Percentiles rank a stretch among this genome's conserved stretches.
phyloP scores from a whole-genome alignment of 1,140 invertebrate species.

The Steinernema khuongi region DNA sequence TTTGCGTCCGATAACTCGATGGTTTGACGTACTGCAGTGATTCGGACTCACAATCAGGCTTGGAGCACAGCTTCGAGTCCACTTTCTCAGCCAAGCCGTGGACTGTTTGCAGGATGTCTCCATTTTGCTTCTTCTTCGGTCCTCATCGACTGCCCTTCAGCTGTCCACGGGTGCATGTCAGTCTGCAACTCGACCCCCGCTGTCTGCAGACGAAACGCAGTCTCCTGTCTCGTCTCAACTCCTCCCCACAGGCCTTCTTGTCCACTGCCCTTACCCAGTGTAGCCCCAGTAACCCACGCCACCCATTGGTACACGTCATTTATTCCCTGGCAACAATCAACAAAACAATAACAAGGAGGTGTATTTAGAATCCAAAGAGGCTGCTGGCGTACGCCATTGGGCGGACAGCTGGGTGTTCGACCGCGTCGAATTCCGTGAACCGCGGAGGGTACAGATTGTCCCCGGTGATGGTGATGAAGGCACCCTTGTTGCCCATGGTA shows the following conservation, averaged over 20 bases:
- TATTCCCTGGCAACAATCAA: background rate
- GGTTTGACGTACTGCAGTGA: background rate
- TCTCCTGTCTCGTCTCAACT: too few species aligned
- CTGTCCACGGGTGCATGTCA: too few species aligned
- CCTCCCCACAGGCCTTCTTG: too few species aligned
- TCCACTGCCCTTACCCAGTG: too few species aligned
- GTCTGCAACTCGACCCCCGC: too few species aligned
- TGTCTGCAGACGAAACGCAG: too few species aligned
- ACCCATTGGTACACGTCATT: background rate
- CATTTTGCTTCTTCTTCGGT: too few species aligned
- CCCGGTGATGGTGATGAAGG: slow-evolving; percentile 88
- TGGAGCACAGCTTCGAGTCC: background rate
- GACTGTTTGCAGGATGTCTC: too few species aligned
- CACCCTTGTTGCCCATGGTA: slow-evolving; percentile 95
- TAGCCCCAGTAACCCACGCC: too few species aligned
- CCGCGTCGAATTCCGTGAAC: slow-evolving; percentile 83
- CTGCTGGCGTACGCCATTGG: slow-evolving; percentile 82
- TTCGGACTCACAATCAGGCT: background rate
- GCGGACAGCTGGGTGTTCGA: slow-evolving; percentile 91
- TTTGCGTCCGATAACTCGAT: background rate
- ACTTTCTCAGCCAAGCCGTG: too few species aligned
- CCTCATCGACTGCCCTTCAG: too few species aligned
- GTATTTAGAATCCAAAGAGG: slow-evolving; percentile 51
- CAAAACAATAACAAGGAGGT: slow-evolving; percentile 5
- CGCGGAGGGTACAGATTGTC: slow-evolving; percentile 79